Conservation (phyloP, 2,888 invertebrate genomes). For the Sarcophaga subvicina region DNA sequence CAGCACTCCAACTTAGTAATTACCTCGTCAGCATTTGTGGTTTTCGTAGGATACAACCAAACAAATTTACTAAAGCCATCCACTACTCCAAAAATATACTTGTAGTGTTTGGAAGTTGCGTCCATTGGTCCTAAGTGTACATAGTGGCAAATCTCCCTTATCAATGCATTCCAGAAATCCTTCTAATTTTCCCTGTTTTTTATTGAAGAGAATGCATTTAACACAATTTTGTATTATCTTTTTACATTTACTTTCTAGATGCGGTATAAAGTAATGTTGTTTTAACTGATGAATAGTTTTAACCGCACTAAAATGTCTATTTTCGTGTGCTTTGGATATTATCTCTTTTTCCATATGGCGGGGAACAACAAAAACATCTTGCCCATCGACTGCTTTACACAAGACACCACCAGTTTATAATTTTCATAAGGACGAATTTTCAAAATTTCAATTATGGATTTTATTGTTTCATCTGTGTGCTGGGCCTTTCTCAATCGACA, state of each 20-base stretch:
- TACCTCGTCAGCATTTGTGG: neutral
- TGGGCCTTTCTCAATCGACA: neutral
- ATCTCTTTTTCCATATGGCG: conserved; percentile 53
- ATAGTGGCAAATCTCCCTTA: too few relatives aligned
- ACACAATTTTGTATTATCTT: too few relatives aligned
- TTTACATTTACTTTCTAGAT: too few relatives aligned
- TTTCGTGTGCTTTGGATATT: too few relatives aligned
- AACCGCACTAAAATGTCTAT: too few relatives aligned
- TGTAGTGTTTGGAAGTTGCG: neutral
- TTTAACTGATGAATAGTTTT: too few relatives aligned
- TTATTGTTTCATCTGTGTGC: too few relatives aligned
- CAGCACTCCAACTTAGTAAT: neutral
- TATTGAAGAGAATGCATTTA: too few relatives aligned
- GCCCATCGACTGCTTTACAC: conserved; percentile 42
- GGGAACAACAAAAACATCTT: conserved; percentile 58
- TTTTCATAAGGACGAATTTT: too few relatives aligned
- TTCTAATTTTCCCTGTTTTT: too few relatives aligned
- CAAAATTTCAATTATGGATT: neutral
- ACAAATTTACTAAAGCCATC: neutral
- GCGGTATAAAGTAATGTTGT: too few relatives aligned
- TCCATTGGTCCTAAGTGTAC: neutral
- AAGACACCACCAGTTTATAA: conserved; percentile 12
- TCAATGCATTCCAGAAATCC: too few relatives aligned
- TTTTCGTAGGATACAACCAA: neutral
- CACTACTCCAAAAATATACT: neutral